Conservation (phyloP, 2,113 vertebrate genomes). For the Nyctereutes procyonoides region DNA sequence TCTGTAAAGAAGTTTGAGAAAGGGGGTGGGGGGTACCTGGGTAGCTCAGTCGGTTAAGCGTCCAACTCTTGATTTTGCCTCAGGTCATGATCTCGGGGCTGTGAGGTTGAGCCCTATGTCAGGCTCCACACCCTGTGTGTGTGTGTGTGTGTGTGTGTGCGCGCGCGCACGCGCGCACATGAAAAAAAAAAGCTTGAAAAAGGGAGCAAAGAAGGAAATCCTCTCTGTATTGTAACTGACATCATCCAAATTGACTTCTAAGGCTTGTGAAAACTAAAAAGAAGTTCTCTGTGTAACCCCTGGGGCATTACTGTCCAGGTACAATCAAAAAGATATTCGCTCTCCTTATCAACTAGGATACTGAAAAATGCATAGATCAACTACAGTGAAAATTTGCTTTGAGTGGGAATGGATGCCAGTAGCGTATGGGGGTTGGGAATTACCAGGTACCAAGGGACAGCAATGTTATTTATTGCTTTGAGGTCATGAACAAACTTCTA, state of each 20-base stretch:
- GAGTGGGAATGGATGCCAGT: not conserved
- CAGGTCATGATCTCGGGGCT: too few species aligned
- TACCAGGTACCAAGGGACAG: not conserved
- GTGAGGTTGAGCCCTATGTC: not conserved
- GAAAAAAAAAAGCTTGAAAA: too few species aligned
- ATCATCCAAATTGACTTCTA: not conserved
- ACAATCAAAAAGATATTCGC: not conserved
- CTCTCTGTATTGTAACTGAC: not conserved
- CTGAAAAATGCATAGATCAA: not conserved
- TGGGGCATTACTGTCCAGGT: not conserved
- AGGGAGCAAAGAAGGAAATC: not conserved
- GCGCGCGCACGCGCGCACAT: too few species aligned
- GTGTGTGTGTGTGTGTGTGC: not conserved
- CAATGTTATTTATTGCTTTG: not conserved
- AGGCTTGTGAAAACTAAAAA: not conserved
- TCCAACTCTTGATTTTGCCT: not conserved
- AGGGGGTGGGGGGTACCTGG: not conserved
- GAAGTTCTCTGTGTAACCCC: not conserved
- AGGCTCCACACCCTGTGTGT: too few species aligned
- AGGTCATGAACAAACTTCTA: not conserved
- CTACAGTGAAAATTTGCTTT: not conserved
- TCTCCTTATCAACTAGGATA: not conserved
- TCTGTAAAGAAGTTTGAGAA: not conserved
- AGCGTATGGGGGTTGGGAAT: not conserved
- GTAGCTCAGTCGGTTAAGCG: not conserved